These are phyloP conservation scores for Virgularia gustaviana DNA, from an alignment of 92 coral and sea anemone genomes.

Conservation along the genomic window DNA sequence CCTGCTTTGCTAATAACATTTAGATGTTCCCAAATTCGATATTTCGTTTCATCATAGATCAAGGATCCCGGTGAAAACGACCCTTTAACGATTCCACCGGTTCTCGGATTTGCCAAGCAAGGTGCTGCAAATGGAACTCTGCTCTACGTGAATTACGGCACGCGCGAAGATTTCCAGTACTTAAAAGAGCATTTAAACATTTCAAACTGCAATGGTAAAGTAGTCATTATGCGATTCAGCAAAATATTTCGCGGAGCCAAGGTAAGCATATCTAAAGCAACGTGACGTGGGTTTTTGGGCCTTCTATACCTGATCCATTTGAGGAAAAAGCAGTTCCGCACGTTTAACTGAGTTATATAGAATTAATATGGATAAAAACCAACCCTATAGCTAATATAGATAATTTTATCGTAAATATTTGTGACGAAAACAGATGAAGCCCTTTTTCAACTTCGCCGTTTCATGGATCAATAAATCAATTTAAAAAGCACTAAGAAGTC, in stretches of 20 bases:
- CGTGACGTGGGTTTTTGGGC: too few species aligned
- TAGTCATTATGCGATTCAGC: conserved; percentile 78
- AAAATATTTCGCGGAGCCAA: conserved; percentile 73
- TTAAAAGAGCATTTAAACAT: conserved; percentile 45
- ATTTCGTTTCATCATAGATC: background rate
- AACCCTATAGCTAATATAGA: too few species aligned
- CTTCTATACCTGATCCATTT: too few species aligned
- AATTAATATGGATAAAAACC: too few species aligned
- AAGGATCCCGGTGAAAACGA: conserved; percentile 78
- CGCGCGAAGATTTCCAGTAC: conserved; percentile 53
- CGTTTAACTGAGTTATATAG: too few species aligned
- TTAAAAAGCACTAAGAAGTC: too few species aligned
- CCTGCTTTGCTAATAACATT: background rate
- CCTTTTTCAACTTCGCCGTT: too few species aligned
- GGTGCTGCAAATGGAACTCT: conserved; percentile 67
- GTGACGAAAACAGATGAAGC: too few species aligned
- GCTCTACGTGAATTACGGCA: conserved; percentile 82
- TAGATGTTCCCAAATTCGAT: background rate
- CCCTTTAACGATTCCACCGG: conserved; percentile 64
- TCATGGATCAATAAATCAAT: too few species aligned
- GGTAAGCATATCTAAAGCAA: conserved; percentile 29
- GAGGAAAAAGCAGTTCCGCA: too few species aligned
- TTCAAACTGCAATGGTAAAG: conserved; percentile 59
- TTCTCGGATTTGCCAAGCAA: conserved; percentile 70
- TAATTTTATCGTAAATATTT: too few species aligned